Percentiles rank a stretch among this genome's conserved stretches.
Evolutionary conservation across 2,797 vertebrate genomes (phyloP).

Genomic region (Australoheros facetus): DNA sequence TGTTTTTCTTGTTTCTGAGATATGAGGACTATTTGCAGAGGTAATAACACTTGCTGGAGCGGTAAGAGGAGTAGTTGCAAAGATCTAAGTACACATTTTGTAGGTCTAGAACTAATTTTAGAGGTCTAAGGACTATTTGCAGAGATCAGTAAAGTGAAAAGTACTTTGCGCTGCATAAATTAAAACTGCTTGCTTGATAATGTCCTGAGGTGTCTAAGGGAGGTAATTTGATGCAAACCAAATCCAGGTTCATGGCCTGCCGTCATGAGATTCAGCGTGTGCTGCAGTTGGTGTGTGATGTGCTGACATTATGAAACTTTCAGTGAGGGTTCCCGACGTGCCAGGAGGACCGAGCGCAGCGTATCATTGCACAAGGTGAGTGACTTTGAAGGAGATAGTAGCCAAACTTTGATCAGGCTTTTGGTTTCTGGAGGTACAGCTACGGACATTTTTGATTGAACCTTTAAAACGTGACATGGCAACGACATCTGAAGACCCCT

Average conservation of each 20-base stretch:
- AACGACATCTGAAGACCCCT: neutral
- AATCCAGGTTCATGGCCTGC: neutral
- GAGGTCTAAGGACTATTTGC: neutral
- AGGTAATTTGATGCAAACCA: neutral
- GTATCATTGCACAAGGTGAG: neutral
- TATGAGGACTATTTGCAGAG: neutral
- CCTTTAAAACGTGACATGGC: accelerated
- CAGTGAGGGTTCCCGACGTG: neutral
- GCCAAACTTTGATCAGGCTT: neutral
- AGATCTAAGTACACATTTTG: neutral
- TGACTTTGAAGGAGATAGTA: accelerated
- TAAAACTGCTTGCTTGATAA: neutral
- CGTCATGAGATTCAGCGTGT: neutral
- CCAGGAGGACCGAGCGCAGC: neutral
- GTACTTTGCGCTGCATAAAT: neutral
- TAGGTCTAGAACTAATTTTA: accelerated
- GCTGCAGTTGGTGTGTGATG: neutral
- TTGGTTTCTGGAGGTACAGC: neutral
- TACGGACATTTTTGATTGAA: neutral
- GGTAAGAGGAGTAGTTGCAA: neutral
- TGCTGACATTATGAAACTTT: neutral
- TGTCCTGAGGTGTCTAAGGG: neutral
- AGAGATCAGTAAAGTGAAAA: neutral
- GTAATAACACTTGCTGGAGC: neutral
- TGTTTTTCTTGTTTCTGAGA: neutral